phyloP scores from a whole-genome alignment of 2,797 vertebrate genomes.

The Echiichthys vipera region DNA sequence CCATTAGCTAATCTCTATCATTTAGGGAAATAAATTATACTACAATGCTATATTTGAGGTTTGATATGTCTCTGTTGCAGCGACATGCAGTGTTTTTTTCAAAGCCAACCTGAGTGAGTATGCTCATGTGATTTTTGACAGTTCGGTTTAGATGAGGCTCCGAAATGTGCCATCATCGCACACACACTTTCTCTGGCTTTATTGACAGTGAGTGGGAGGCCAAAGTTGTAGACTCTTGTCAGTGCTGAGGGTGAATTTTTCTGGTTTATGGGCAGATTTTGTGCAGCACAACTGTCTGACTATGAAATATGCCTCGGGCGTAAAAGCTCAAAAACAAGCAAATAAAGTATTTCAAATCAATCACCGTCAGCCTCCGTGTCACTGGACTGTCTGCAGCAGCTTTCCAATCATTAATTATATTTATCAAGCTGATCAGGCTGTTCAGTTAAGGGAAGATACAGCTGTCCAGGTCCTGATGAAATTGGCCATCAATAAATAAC shows the following conservation, averaged over 20 bases:
- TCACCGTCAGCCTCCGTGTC: slow-evolving; percentile 3
- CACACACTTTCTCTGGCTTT: slow-evolving; percentile 30
- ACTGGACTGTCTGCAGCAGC: neutral
- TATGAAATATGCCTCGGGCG: slow-evolving; percentile 17
- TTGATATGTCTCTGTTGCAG: slow-evolving; percentile 18
- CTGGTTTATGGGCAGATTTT: slow-evolving; percentile 28
- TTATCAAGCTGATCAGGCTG: slow-evolving; percentile 22
- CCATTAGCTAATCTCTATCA: slow-evolving; percentile 36
- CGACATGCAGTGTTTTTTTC: slow-evolving; percentile 8
- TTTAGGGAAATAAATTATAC: slow-evolving; percentile 14
- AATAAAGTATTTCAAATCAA: slow-evolving; percentile 27
- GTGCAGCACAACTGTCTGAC: slow-evolving; percentile 31
- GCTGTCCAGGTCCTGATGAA: slow-evolving; percentile 11
- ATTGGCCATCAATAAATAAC: slow-evolving; percentile 34
- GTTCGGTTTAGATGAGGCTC: slow-evolving; percentile 27
- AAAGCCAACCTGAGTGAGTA: slow-evolving; percentile 14
- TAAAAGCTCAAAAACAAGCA: slow-evolving; percentile 34
- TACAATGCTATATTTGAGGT: neutral
- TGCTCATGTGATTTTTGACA: slow-evolving; percentile 32
- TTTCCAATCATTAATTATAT: slow-evolving; percentile 28
- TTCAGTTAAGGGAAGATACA: slow-evolving; percentile 9
- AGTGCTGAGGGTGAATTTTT: slow-evolving; percentile 24
- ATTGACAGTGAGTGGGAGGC: slow-evolving; percentile 47
- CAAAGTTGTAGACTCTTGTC: slow-evolving; percentile 42
- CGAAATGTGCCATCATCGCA: slow-evolving; percentile 26